Conservation (phyloP, 2,113 vertebrate genomes). For the Microcebus lehilahytsara region DNA sequence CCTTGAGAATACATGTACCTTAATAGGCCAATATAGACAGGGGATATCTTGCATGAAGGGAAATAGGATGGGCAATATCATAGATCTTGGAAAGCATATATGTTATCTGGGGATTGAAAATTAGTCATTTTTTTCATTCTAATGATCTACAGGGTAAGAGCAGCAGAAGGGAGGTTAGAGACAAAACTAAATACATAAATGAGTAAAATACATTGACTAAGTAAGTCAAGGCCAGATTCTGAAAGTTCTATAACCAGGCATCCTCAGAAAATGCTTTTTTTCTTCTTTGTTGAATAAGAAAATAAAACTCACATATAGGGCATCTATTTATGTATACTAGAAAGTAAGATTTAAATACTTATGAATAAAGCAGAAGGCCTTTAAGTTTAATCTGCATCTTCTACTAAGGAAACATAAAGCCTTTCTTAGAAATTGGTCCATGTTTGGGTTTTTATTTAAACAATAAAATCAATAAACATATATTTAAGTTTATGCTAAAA, state of each 20-base stretch:
- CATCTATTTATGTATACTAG: background rate
- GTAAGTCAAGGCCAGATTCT: background rate
- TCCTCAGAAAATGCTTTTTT: background rate
- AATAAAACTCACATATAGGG: background rate
- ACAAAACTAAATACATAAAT: background rate
- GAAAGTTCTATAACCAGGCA: background rate
- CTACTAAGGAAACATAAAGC: background rate
- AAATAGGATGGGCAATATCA: background rate
- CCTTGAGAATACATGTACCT: background rate
- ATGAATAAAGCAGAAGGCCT: background rate
- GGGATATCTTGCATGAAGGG: no score
- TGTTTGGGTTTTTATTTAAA: background rate
- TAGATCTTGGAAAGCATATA: background rate
- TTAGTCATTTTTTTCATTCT: background rate
- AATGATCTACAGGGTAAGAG: background rate
- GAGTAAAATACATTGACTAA: fast-evolving
- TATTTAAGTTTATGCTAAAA: background rate
- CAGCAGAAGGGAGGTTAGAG: background rate
- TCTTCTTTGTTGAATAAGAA: background rate
- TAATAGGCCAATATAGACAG: background rate
- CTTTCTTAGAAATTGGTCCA: background rate
- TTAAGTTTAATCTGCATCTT: background rate
- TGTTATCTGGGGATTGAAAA: background rate
- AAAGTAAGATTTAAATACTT: background rate
- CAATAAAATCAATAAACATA: background rate